Base-by-base conservation (phyloP, 1,140 invertebrate genomes). In the Drosophila bipectinata region DNA sequence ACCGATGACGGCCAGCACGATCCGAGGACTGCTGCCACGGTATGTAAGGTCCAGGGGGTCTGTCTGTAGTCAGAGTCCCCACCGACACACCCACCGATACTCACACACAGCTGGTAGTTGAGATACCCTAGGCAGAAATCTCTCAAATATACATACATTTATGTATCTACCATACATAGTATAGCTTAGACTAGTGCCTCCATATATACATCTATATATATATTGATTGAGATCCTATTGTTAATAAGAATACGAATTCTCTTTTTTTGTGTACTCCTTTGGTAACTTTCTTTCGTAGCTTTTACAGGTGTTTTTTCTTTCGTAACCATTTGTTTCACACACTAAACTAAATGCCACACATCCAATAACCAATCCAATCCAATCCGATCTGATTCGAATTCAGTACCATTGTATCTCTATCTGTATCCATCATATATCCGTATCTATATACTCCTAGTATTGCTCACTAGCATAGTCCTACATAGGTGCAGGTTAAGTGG, bases 11-110 rank as follows among this genome's bases (percentile, higher is more conserved):
- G 94, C 94, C 66, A 94, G 94, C 10, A 94, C 94, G 3, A 92
- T 95, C 24, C 92, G 94, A 49, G 94, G 94, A 32, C 78, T 95
- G 15, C 89, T 95, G 61, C 94, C 94, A 73, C 93, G 94, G 93
- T 94, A 90, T 81, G 90, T 85, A 14, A 28, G 32, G 14, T 41
- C 6, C 5, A 10, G n/a, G 26, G 28, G 28, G 18, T 18, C 18
- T 1, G 18, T 18, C 14, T 7, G 44, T 21, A 47, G 41, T 3
- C 6, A 15, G 32, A 9, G 34, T 37, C 34, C 34, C 12, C 3
- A 7, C 4, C 21, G 18, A 21, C 21, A 37, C 34, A 37, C 34
- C 37, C 34, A 15, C 18, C 14, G 18, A 49, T 6, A 49, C 9
- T 44, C 18, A 56, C 24, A 58, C 28, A 44, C 41, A 39, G 39